Conservation (phyloP, 2,888 invertebrate species). For the Oegoconia quadripuncta region DNA sequence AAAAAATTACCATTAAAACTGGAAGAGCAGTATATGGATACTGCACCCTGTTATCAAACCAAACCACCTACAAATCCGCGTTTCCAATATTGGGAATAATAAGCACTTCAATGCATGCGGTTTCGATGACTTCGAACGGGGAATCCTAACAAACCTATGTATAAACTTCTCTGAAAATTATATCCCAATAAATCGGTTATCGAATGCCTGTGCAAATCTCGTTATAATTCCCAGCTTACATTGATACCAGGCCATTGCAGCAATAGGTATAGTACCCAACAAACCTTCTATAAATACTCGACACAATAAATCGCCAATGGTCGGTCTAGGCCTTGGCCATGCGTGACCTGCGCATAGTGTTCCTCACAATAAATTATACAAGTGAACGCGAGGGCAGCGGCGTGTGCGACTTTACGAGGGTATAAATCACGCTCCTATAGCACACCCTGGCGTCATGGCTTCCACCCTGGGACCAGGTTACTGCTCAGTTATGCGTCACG, state of each 20-base stretch:
- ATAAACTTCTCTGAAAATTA: too few relatives aligned
- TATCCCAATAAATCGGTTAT: too few relatives aligned
- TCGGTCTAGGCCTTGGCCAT: conserved; percentile 57
- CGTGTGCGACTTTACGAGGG: conserved; percentile 67
- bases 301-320: conserved; percentile 48
- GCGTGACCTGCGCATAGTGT: conserved; percentile 43
- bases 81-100: too few relatives aligned
- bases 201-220: too few relatives aligned
- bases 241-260: not conserved
- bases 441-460: conserved; percentile 41
- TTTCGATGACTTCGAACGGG: too few relatives aligned
- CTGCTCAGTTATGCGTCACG: conserved; percentile 14
- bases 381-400: conserved; percentile 69
- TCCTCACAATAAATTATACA: conserved; percentile 68
- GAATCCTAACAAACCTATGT: too few relatives aligned
- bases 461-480: conserved; percentile 41
- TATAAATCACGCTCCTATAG: conserved; percentile 57
- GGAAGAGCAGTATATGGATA: too few relatives aligned
- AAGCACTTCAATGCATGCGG: too few relatives aligned
- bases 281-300: conserved; percentile 11
- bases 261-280: conserved; percentile 1
- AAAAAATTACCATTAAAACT: too few relatives aligned
- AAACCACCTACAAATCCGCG: too few relatives aligned
- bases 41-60: too few relatives aligned
- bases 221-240: too few relatives aligned